A percentile compares a stretch with the other conserved stretches of the same genome.
Evolutionary conservation across 2,888 invertebrate genomes (phyloP).

Genomic region (Ferdinandea cuprea): DNA sequence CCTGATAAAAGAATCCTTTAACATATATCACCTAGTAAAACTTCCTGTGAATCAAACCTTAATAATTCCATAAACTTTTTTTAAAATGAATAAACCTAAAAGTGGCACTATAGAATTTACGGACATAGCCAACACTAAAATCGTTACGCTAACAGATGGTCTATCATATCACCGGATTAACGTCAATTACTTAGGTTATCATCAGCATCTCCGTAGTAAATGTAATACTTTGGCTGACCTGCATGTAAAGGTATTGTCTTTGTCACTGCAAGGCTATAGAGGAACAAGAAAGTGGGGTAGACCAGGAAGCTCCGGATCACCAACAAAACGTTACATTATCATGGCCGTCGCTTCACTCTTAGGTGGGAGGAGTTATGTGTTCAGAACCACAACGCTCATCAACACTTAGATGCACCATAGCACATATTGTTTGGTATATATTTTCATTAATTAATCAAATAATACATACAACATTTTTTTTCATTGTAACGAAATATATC

Average conservation of each 20-base stretch:
- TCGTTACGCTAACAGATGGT: no score
- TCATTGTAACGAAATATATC: no score
- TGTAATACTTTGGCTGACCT: background rate
- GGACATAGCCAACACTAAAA: background rate
- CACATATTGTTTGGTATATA: no score
- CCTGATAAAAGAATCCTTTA: slow-evolving; percentile 4
- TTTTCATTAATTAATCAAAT: no score
- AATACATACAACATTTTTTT: no score
- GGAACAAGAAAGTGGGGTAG: background rate
- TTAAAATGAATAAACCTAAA: background rate
- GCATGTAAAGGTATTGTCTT: background rate
- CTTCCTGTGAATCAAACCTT: background rate
- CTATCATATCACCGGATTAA: background rate
- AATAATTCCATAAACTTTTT: slow-evolving; percentile 3
- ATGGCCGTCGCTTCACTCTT: background rate
- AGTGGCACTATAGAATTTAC: no score
- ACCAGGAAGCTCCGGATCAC: no score
- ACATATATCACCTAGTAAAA: slow-evolving; percentile 15
- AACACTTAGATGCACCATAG: no score
- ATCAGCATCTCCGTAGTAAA: background rate
- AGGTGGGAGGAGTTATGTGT: no score
- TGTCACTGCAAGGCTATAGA: background rate
- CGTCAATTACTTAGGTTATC: background rate
- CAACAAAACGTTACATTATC: no score
- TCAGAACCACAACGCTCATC: no score